Base-by-base conservation (phyloP, 2,888 invertebrate genomes). In the Mimas tiliae region DNA sequence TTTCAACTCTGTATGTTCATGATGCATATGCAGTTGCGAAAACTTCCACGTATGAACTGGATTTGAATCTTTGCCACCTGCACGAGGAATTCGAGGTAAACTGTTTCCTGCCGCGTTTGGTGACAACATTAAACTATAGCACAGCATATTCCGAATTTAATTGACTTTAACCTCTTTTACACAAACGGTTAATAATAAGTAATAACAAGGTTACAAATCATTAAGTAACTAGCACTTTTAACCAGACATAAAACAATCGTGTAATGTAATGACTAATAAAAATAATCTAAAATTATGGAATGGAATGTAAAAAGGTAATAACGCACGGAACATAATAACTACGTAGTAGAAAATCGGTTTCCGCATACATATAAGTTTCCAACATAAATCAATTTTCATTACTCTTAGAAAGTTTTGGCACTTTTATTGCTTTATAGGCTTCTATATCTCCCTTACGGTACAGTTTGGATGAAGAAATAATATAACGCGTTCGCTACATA, bases 321-420 rank as follows among this genome's bases (percentile, higher is more conserved):
- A 58, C 58, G 42, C 47, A 45, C 45, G 47, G 9, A 47, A n/a
- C 27, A 33, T 63, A 47, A 62, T 48, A 47, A 47, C 21, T 19
- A 16, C 33, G 48, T 16, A 21, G 48, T 27, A 48, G 62, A 47
- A 55, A 63, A 63, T 63, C 16, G 19, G 58, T 58, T 42, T 48
- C 62, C 62, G 47, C 62, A 33, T 63, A 38, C 4, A 27, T 42
- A 47, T 47, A 63, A 63, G 47, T 63, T 63, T 45, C 27, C n/a
- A 48, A 63, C 62, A 63, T 63, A 63, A 63, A 47, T 63, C 62
- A 47, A 63, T 63, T 63, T 63, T 63, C 62, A 63, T 63, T 47
- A 63, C 47, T 33, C 48, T 63, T 33, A 63, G 14, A 14, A 63
- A 63, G 47, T 63, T 58, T 63, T 47, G 62, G 48, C 62, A 63